Evolutionary conservation across 2,797 vertebrate species (phyloP).

Genomic region (Cuculus canorus): DNA sequence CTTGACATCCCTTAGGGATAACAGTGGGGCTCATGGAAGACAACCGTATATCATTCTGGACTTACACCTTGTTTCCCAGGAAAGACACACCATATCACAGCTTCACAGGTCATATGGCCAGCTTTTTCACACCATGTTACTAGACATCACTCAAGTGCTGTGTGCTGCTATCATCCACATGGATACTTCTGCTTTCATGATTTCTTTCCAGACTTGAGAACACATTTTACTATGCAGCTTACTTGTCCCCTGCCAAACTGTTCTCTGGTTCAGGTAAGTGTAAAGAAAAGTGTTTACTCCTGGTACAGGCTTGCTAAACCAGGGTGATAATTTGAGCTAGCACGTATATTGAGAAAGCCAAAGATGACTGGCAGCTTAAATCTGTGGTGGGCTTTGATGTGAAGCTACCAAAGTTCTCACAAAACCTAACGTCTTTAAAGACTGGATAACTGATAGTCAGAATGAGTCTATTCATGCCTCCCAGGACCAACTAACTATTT

Average conservation of each 20-base stretch:
- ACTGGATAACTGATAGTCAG: not conserved
- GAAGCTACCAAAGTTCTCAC: not conserved
- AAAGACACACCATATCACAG: not conserved
- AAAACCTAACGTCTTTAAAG: not conserved
- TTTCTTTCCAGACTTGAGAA: not conserved
- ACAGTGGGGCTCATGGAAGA: not conserved
- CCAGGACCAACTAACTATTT: not conserved
- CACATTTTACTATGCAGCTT: not conserved
- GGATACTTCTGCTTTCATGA: not conserved
- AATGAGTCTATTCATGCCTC: not conserved
- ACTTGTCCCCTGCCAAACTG: not conserved
- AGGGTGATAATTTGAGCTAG: not conserved
- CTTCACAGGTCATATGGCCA: not conserved
- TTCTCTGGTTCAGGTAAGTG: not conserved
- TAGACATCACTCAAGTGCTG: not conserved
- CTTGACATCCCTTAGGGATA: not conserved
- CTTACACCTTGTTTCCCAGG: not conserved
- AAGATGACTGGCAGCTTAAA: not conserved
- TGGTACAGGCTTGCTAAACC: not conserved
- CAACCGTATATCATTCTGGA: accelerated
- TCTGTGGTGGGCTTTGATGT: not conserved
- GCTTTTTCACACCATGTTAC: not conserved
- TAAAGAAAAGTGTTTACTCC: not conserved
- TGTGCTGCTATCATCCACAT: not conserved
- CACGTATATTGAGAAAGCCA: not conserved